Base-by-base conservation (phyloP, 1,140 invertebrate genomes). In the Cydia splendana region DNA sequence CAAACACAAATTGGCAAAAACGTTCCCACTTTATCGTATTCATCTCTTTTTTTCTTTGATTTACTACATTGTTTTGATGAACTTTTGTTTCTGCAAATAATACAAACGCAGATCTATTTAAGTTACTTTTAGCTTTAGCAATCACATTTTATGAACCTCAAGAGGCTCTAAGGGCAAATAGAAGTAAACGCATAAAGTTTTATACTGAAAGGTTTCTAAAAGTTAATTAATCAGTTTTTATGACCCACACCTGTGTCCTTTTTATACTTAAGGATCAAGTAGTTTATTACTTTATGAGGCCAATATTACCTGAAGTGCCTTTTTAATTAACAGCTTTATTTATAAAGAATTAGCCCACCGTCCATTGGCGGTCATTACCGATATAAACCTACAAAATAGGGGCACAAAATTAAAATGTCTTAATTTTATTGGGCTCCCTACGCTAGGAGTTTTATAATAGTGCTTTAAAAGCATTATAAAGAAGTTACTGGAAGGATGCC, bases 271-370 rank as follows among this genome's bases (percentile, higher is more conserved):
- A 78, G 77, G 83, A 81, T 78, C 90, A 91, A 91, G 90, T 89
- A 91, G 88, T 92, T 92, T 91, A 92, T 91, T 20, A 78, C 18
- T 90, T 92, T 91, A 92, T 84, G 76, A 76, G 75, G 15, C 80
- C 90, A 88, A 91, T 88, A 88, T 84, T 84, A 86, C 80, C 88
- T 79, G 85, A 85, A 85, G 84, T 85, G 78, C 84, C 82, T 85
- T 85, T 79, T 84, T 88, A 89, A 90, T 91, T 91, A 92, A 92
- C 88, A 91, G 85, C 86, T 92, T 89, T 87, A 91, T 92, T 90
- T 88, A 85, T 84, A 84, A 87, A 85, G 81, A 85, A 84, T 80
- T 80, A 85, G 87, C 89, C 88, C 88, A 88, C 90, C 88, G 85
- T 85, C 85, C 79, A 69, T 65, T 53, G 75, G 62, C 79, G 74